These are phyloP conservation scores for Myrmophylax atrothorax DNA, from an alignment of 2,113 vertebrate genomes.

Conservation along the genomic window DNA sequence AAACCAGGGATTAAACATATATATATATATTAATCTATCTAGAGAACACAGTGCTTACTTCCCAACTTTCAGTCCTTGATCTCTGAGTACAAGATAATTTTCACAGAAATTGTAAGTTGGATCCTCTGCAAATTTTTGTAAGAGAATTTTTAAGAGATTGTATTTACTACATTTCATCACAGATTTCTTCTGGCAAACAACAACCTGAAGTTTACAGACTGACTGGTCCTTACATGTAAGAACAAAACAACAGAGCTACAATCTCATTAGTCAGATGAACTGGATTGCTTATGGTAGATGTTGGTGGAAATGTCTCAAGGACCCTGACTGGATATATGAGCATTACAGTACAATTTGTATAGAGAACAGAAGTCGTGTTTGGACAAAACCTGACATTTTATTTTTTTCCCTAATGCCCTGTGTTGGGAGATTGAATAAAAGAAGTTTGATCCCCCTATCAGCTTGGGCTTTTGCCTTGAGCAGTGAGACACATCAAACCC, in stretches of 20 bases:
- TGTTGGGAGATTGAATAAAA: background rate
- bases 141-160: background rate
- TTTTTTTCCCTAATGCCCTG: background rate
- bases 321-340: fast-evolving
- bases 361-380: background rate
- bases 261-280: background rate
- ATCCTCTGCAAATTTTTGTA: background rate
- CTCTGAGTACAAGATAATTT: background rate
- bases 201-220: background rate
- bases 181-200: background rate
- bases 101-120: background rate
- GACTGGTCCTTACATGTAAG: background rate
- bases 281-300: background rate
- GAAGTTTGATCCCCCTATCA: background rate
- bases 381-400: background rate
- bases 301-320: background rate
- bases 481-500: background rate
- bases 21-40: background rate
- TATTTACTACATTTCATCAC: background rate
- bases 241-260: background rate
- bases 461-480: background rate
- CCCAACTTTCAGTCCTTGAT: background rate
- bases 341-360: background rate
- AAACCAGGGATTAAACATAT: background rate
- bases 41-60: background rate